A percentile compares a stretch with the other conserved stretches of the same genome.
phyloP scores from a whole-genome alignment of 2,113 vertebrate genomes.

The Hoplias malabaricus region DNA sequence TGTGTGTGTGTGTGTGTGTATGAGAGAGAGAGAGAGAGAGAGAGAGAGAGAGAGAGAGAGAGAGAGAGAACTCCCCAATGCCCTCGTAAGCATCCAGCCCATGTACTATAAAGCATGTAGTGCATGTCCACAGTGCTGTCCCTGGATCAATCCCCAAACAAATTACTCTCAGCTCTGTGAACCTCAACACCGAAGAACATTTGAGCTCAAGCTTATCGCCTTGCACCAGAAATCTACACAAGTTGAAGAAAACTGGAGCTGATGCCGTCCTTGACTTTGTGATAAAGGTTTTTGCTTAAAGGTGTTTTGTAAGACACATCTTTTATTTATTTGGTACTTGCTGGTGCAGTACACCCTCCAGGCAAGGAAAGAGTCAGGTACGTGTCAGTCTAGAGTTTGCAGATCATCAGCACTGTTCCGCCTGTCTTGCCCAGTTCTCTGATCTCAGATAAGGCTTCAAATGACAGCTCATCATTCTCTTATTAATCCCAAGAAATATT shows the following conservation, averaged over 20 bases:
- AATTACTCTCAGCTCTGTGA: neutral
- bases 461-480: neutral
- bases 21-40: no score
- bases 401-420: neutral
- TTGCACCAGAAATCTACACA: neutral
- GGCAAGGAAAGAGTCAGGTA: neutral
- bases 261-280: neutral
- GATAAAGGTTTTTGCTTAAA: neutral
- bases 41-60: no score
- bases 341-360: neutral
- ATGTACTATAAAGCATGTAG: conserved; percentile 8
- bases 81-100: neutral
- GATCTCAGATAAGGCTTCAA: neutral
- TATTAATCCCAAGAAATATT: neutral
- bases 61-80: neutral
- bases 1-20: conserved; percentile 51
- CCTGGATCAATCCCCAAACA: neutral
- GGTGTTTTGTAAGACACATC: neutral
- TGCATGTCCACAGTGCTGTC: neutral
- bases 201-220: neutral
- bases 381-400: neutral
- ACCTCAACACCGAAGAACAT: neutral
- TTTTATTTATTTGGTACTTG: neutral
- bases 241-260: neutral
- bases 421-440: neutral